Evolutionary conservation across 1,140 invertebrate species (phyloP), one percentile per base, ranked within the genome.

Genomic region (Macrobrachium rosenbergii): DNA sequence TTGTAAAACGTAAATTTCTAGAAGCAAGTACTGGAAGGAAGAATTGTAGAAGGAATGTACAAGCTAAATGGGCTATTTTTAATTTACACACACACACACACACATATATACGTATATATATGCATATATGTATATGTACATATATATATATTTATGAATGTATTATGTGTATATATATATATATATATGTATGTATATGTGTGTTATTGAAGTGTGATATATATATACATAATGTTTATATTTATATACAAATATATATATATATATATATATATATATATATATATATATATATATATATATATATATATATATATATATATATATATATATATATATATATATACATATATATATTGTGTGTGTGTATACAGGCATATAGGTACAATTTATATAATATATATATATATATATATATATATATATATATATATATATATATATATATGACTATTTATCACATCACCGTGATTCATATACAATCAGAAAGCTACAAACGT

Each of bases 231-330:
- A 67, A 69, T 69, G n/a, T 69, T 1, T 69, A n/a, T 69, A n/a
- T n/a, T 1, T 69, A n/a, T n/a, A n/a, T 69, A n/a, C n/a, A n/a
- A 21, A n/a, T 69, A 7, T 21, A 0, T 69, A 7, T 69, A 7
- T 69, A 69, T 69, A n/a, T 69, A 69, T 69, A 28, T 69, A n/a
- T 69, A n/a, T 69, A n/a, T 69, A 19, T 69, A 69, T 69, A n/a
- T 69, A n/a, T 69, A 67, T 67, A 19, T 67, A 67, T 67, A 19
- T 19, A 67, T 67, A 19, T 67, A 67, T 67, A 19, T 67, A 67
- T 67, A 67, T 67, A 67, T 67, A 19, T 67, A 19, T 67, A 19
- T 67, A 19, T 67, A 19, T 67, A 19, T 67, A 3, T 67, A 19
- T 67, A 67, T 67, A 19, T 67, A 19, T 67, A 19, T 19, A 19